phyloP scores from a whole-genome alignment of 2,113 vertebrate species.

The Grantiella picta region DNA sequence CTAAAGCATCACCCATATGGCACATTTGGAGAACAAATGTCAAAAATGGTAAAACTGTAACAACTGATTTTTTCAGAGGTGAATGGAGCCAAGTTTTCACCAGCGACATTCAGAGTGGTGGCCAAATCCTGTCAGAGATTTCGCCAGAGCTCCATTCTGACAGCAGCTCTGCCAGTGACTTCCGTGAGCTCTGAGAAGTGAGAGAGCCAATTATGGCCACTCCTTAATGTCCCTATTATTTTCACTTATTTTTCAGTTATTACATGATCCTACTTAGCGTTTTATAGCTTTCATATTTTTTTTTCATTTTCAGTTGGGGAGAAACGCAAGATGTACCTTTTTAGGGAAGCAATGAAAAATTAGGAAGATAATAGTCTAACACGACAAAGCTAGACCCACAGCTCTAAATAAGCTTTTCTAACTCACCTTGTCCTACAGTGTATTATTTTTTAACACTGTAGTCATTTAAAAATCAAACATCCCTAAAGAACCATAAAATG shows the following conservation, averaged over 20 bases:
- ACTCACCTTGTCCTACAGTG: slow-evolving; percentile 17
- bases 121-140: background rate
- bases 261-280: background rate
- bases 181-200: background rate
- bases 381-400: background rate
- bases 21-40: background rate
- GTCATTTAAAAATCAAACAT: slow-evolving; percentile 61
- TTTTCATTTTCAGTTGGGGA: background rate
- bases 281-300: background rate
- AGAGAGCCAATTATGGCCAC: background rate
- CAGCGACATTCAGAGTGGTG: background rate
- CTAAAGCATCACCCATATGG: background rate
- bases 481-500: slow-evolving; percentile 63
- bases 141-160: background rate
- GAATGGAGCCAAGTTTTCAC: background rate
- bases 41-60: background rate
- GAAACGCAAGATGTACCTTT: background rate
- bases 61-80: background rate
- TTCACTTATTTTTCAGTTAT: background rate
- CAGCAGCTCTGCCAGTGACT: background rate
- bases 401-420: slow-evolving; percentile 20
- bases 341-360: background rate
- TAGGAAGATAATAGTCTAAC: background rate
- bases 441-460: slow-evolving; percentile 19
- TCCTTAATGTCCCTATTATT: background rate